These are phyloP conservation scores for Petrocephalus schoutedeni DNA, from an alignment of 2,797 vertebrate genomes.

Conservation along the genomic window DNA sequence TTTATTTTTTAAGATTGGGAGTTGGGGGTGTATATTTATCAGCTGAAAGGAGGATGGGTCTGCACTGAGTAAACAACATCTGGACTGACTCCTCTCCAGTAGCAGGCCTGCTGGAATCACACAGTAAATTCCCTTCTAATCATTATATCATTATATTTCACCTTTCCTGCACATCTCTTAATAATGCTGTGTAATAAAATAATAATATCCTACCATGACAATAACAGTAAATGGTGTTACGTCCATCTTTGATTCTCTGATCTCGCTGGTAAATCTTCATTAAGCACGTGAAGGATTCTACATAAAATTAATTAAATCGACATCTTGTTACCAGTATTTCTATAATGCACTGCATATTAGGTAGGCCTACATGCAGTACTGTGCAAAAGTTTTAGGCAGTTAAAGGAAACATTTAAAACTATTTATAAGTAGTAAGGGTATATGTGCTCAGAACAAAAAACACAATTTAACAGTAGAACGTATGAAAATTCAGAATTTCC, in stretches of 20 bases:
- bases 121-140: not conserved
- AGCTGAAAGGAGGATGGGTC: not conserved
- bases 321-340: not conserved
- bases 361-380: not conserved
- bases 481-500: too few relatives aligned
- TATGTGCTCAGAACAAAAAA: too few relatives aligned
- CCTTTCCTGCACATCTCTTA: not conserved
- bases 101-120: not conserved
- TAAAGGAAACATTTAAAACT: too few relatives aligned
- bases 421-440: too few relatives aligned
- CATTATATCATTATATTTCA: not conserved
- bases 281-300: not conserved
- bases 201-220: not conserved
- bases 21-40: slow-evolving; percentile 1
- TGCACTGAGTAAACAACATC: slow-evolving; percentile 15
- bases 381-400: too few relatives aligned
- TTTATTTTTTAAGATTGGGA: slow-evolving; percentile 14
- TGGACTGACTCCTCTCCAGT: not conserved
- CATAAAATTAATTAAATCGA: not conserved
- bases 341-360: not conserved
- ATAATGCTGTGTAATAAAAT: not conserved
- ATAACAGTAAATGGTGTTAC: not conserved
- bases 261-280: not conserved
- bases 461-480: too few relatives aligned
- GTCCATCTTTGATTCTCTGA: not conserved